These are phyloP conservation scores for Anas platyrhynchos DNA, from an alignment of 2,113 vertebrate species.

Conservation along the genomic window DNA sequence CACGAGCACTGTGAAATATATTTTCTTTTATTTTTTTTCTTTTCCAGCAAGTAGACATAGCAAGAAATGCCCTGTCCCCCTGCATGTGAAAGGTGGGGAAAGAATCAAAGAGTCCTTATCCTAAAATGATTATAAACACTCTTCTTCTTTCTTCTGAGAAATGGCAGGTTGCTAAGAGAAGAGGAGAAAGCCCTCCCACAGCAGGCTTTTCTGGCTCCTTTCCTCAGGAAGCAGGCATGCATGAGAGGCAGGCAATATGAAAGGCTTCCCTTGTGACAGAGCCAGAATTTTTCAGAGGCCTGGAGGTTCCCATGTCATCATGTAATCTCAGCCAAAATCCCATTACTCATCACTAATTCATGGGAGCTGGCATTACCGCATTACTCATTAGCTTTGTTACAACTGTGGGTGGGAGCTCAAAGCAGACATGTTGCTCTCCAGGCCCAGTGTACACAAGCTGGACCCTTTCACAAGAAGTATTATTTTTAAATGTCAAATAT, in stretches of 20 bases:
- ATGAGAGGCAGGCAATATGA: neutral
- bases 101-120: fast-evolving
- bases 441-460: neutral
- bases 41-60: neutral
- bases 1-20: neutral
- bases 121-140: neutral
- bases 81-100: neutral
- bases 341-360: constrained; percentile 35
- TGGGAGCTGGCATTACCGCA: neutral
- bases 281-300: neutral
- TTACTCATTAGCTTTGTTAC: constrained; percentile 1
- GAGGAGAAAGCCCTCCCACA: neutral
- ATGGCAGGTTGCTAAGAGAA: neutral
- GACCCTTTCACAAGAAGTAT: constrained; percentile 8
- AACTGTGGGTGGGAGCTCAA: constrained; percentile 15
- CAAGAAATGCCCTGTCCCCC: neutral
- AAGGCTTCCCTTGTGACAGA: neutral
- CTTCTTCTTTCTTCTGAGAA: neutral
- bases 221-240: neutral
- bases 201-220: neutral
- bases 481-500: constrained; percentile 44
- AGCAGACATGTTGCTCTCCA: neutral
- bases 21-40: neutral
- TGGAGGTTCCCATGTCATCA: constrained; percentile 32
- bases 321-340: neutral